phyloP scores from a whole-genome alignment of 1,140 invertebrate species.

The Drosophila yakuba region DNA sequence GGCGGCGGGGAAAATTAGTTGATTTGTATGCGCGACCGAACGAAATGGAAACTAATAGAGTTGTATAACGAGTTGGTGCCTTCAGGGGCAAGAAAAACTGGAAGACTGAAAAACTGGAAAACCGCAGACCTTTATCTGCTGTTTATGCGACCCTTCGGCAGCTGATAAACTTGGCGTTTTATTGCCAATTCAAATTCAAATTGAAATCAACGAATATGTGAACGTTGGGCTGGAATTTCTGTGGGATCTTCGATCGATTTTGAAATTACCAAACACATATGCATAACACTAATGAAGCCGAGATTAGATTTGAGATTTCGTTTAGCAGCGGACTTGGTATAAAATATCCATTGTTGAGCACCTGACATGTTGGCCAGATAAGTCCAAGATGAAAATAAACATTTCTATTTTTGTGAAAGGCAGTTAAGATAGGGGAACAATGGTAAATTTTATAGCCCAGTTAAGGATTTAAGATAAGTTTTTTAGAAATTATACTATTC shows the following conservation, averaged over 20 bases:
- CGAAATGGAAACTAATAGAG: slow-evolving; percentile 76
- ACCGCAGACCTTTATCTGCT: slow-evolving; percentile 22
- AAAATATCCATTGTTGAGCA: slow-evolving; percentile 5
- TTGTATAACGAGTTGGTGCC: slow-evolving; percentile 68
- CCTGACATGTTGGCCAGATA: slow-evolving; percentile 8
- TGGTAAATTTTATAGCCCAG: slow-evolving; percentile 25
- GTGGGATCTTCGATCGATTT: slow-evolving; percentile 34
- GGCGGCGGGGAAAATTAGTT: slow-evolving; percentile 59
- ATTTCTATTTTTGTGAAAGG: slow-evolving; percentile 23
- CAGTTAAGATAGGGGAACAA: slow-evolving; percentile 37
- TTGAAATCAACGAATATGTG: slow-evolving; percentile 54
- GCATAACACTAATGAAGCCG: slow-evolving; percentile 34
- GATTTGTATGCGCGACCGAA: slow-evolving; percentile 68
- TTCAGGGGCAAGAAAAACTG: slow-evolving; percentile 6
- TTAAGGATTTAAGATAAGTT: slow-evolving; percentile 9
- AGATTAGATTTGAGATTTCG: slow-evolving; percentile 43
- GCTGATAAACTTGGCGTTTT: slow-evolving; percentile 75
- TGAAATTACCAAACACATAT: slow-evolving; percentile 25
- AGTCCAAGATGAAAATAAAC: slow-evolving; percentile 20
- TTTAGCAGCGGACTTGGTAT: slow-evolving; percentile 6
- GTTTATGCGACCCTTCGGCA: slow-evolving; percentile 49
- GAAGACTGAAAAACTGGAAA: slow-evolving; percentile 40
- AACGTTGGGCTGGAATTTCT: slow-evolving; percentile 25
- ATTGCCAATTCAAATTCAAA: slow-evolving; percentile 76
- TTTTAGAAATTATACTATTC: background rate